phyloP scores from a whole-genome alignment of 2,113 vertebrate species.

The Sarotherodon lohbergeri region DNA sequence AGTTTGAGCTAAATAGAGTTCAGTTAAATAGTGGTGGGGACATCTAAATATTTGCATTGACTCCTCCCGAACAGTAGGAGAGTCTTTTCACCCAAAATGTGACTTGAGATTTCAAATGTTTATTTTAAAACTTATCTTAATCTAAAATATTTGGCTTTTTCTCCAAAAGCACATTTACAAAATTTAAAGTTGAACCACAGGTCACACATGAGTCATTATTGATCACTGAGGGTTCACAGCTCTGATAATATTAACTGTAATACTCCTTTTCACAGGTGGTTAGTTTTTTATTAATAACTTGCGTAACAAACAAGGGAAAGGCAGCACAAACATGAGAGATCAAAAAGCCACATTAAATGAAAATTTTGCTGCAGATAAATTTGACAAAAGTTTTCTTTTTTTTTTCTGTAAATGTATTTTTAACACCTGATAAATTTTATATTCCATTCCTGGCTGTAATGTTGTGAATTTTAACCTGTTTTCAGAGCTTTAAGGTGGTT shows the following conservation, averaged over 20 bases:
- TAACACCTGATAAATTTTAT: not conserved
- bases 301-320: accelerated
- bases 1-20: not conserved
- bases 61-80: not conserved
- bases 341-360: not conserved
- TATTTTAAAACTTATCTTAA: not conserved
- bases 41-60: not conserved
- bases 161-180: not conserved
- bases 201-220: accelerated
- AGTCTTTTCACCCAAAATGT: not conserved
- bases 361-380: not conserved
- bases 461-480: not conserved
- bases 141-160: not conserved
- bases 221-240: not conserved
- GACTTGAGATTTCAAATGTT: accelerated
- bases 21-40: not conserved
- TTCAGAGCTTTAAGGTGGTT: not conserved
- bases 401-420: not conserved
- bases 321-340: not conserved
- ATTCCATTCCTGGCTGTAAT: not conserved
- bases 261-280: not conserved
- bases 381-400: not conserved
- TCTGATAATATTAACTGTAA: not conserved
- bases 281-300: not conserved
- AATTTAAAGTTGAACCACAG: not conserved